phyloP scores from a whole-genome alignment of 2,888 invertebrate genomes.

The Belgica antarctica region DNA sequence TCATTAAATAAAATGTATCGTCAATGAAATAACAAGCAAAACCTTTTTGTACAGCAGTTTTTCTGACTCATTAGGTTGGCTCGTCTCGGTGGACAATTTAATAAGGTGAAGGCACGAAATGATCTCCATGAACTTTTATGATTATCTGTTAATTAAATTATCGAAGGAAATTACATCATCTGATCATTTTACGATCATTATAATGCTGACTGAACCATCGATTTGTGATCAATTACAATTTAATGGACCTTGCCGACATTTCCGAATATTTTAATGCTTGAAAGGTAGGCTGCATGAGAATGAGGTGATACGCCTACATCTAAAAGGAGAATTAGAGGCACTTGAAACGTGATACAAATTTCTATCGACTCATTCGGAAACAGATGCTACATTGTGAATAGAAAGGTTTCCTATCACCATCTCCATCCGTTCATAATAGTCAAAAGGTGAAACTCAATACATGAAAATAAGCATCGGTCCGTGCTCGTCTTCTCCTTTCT shows the following conservation, averaged over 20 bases:
- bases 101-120: too few species aligned
- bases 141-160: slow-evolving; percentile 2
- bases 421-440: slow-evolving; percentile 27
- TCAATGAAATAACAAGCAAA: neutral
- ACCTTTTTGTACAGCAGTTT: too few species aligned
- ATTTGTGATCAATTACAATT: slow-evolving; percentile 39
- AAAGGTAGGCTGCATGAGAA: slow-evolving; percentile 16
- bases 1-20: slow-evolving; percentile 29
- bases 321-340: slow-evolving; percentile 39
- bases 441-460: slow-evolving; percentile 36
- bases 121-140: slow-evolving; percentile 10
- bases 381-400: neutral
- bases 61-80: neutral
- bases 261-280: slow-evolving; percentile 17
- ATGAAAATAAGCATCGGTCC: neutral
- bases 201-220: slow-evolving; percentile 25
- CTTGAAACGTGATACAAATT: slow-evolving; percentile 42
- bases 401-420: slow-evolving; percentile 29
- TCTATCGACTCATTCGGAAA: slow-evolving; percentile 5
- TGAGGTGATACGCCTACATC: neutral
- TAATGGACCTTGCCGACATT: slow-evolving; percentile 30
- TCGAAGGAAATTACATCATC: neutral
- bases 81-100: too few species aligned
- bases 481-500: neutral
- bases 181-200: slow-evolving; percentile 22